Evolutionary conservation across 2,113 vertebrate species (phyloP), one percentile per base, ranked within the genome.

Genomic region (Brachirus orientalis): DNA sequence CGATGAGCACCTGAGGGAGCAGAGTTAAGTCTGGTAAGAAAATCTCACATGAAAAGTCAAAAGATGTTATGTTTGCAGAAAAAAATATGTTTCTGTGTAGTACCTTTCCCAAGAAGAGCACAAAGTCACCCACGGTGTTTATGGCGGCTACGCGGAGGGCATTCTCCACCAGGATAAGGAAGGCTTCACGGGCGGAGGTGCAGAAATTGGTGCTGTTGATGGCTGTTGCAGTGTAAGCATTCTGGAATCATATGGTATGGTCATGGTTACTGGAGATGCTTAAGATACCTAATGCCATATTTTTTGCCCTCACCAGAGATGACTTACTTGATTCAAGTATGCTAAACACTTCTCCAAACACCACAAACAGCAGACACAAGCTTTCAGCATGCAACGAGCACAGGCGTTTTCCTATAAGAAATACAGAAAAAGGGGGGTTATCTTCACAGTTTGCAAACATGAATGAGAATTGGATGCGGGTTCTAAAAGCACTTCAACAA

Each of bases 151-250:
- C 97, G 47, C 95, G 89, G 75, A 99, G 92, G 8, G 94, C 98
- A 0, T 99, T 99, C 90, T 98, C 96, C 85, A 96, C 96, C 65
- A 99, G 90, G 89, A 99, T 96, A 59, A 96, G 53, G 80, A 99
- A 95, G 60, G 97, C 96, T 16, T 99, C 98, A 50, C 95, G 95
- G 10, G 97, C 97, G 7, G 98, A 99, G 35, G 96, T 97, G 92
- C 98, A 99, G 92, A 99, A 99, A 82, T 87, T 96, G 73, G 98
- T 99, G 90, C 96, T 97, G 91, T 99, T 99, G 91, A 99, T 99
- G 83, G 98, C 97, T 55, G 98, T 99, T 14, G 98, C 98, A 63
- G 95, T 94, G 54, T 99, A 99, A 0, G 97, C 97, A 1, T 99
- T 99, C 98, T 99, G 75, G 54, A 85, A 82, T 8, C 6, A 65